Evolutionary conservation across 2,113 vertebrate species (phyloP), one percentile per base, ranked within the genome.

Genomic region (Corythoichthys intestinalis): DNA sequence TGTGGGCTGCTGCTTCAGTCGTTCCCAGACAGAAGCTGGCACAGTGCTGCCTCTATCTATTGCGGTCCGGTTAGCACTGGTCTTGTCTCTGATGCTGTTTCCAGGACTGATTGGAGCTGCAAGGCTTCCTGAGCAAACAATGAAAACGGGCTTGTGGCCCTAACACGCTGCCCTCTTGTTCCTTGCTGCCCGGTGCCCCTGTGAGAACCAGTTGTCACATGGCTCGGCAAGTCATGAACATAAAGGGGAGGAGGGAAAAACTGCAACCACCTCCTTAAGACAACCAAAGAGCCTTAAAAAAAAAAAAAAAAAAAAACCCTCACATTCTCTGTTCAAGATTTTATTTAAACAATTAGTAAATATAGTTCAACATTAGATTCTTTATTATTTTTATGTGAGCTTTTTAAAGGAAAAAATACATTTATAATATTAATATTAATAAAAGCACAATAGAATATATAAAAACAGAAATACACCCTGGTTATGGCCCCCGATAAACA

Each of bases 181-280:
- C 80, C 82, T 47, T 66, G 67, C 82, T 80, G 75, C 74, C 74
- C 78, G 47, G 34, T 63, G 70, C 50, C 79, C 69, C 80, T 87
- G 82, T 82, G 87, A 86, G 89, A 88, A 87, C 77, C 76, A 61
- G 56, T 50, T 82, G 76, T 90, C 89, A 88, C 78, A 83, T 88
- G 85, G 82, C 76, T 84, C 46, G 65, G 73, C 53, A 15, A 78
- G 71, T 82, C 75, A 67, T 50, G 65, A 74, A 70, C 13, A 53
- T 71, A 67, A 58, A 46, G 49, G 44, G 62, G 53, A 59, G 5
- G 64, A 60, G 47, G 65, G 17, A 20, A 56, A 11, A 20, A n/a
- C 52, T 8, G 6, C 41, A 44, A 56, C 9, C 11, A 10, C 2
- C 56, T 34, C 12, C 34, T 5, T 12, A 14, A 28, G 4, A 58